phyloP scores from a whole-genome alignment of 1,140 invertebrate species.

The Cherax quadricarinatus region DNA sequence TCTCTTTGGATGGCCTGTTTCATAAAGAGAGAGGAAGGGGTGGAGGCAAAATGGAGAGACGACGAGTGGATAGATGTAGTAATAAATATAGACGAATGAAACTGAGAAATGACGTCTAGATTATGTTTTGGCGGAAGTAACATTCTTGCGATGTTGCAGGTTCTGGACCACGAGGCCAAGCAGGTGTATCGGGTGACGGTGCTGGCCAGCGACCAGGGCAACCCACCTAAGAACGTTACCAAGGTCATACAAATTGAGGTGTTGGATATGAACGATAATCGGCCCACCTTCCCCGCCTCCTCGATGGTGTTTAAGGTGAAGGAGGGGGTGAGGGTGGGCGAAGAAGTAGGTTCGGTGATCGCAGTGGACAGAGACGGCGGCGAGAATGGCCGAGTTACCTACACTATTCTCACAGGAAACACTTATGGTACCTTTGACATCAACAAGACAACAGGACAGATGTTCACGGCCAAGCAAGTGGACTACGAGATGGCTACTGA shows the following conservation, averaged over 20 bases:
- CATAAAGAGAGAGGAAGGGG: too few relatives aligned
- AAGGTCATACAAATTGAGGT: slow-evolving; percentile 90
- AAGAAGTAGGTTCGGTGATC: slow-evolving; percentile 83
- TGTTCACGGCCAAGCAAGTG: slow-evolving; percentile 89
- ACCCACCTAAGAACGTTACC: slow-evolving; percentile 87
- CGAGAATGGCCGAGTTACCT: slow-evolving; percentile 87
- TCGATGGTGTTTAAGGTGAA: slow-evolving; percentile 90
- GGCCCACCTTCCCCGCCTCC: slow-evolving; percentile 92
- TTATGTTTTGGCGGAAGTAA: too few relatives aligned
- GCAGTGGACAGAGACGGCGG: slow-evolving; percentile 81
- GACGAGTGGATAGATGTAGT: too few relatives aligned
- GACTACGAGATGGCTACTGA: slow-evolving; percentile 90
- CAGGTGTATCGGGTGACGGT: slow-evolving; percentile 90
- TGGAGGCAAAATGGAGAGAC: too few relatives aligned
- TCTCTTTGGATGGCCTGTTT: too few relatives aligned
- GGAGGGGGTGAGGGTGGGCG: slow-evolving; percentile 71
- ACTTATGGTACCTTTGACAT: slow-evolving; percentile 90
- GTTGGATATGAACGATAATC: slow-evolving; percentile 92
- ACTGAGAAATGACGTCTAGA: too few relatives aligned
- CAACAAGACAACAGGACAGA: slow-evolving; percentile 87
- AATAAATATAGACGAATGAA: too few relatives aligned
- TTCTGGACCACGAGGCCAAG: slow-evolving; percentile 93
- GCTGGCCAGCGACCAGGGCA: slow-evolving; percentile 90
- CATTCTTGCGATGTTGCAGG: slow-evolving; percentile 76
- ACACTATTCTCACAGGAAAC: slow-evolving; percentile 83